Conservation (phyloP, 2,888 invertebrate genomes). For the Rotaria sp. region DNA sequence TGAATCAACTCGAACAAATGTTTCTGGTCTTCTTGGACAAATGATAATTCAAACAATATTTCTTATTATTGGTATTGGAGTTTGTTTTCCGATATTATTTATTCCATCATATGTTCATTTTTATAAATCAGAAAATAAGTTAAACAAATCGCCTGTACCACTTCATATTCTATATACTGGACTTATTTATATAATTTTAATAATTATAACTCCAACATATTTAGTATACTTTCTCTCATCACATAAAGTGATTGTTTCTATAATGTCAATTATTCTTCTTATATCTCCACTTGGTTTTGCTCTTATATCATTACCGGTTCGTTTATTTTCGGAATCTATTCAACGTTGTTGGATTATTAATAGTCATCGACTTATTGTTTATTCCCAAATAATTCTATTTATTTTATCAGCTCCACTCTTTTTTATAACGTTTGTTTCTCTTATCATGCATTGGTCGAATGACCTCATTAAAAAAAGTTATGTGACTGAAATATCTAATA, state of each 20-base stretch:
- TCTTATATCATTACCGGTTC: neutral
- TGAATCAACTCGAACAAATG: neutral
- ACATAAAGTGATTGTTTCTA: neutral
- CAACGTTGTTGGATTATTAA: neutral
- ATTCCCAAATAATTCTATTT: neutral
- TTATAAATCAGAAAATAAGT: neutral
- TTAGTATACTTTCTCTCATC: neutral
- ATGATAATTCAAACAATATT: neutral
- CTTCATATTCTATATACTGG: neutral
- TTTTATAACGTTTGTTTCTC: neutral
- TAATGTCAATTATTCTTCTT: neutral
- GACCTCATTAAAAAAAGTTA: neutral
- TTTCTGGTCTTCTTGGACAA: neutral
- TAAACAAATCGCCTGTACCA: neutral
- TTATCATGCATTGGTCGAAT: neutral
- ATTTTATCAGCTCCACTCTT: neutral
- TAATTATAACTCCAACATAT: neutral
- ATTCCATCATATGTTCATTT: neutral
- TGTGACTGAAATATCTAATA: neutral
- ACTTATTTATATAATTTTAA: neutral
- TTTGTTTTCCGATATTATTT: neutral
- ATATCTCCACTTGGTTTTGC: neutral
- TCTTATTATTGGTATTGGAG: neutral
- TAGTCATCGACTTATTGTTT: neutral
- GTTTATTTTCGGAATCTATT: neutral